These are phyloP conservation scores for Argyresthia goedartella DNA, from an alignment of 2,888 invertebrate genomes.

Conservation along the genomic window DNA sequence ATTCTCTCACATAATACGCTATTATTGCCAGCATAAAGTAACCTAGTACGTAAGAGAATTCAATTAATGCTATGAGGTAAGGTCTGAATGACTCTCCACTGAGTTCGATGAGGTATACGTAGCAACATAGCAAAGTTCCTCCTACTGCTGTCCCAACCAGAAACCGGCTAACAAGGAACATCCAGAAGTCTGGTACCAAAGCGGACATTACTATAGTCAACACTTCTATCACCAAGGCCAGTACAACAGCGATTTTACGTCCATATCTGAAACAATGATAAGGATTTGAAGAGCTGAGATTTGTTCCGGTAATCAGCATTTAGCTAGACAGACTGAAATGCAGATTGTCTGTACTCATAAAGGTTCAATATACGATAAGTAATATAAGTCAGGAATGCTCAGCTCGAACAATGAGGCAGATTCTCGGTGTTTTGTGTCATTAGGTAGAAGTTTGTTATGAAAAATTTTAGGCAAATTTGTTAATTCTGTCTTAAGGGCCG, in stretches of 20 bases:
- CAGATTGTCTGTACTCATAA: too few species aligned
- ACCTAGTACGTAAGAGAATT: conserved; percentile 67
- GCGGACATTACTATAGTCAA: conserved; percentile 67
- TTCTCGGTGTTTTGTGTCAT: too few species aligned
- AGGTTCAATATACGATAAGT: too few species aligned
- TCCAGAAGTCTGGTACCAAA: conserved; percentile 68
- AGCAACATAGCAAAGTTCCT: conserved; percentile 76
- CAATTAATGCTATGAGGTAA: conserved; percentile 65
- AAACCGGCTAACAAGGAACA: conserved; percentile 71
- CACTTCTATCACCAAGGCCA: conserved; percentile 68
- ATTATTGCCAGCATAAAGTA: conserved; percentile 69
- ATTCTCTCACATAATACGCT: conserved; percentile 71
- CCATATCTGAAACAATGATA: conserved; percentile 66
- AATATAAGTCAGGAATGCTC: too few species aligned
- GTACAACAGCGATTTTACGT: conserved; percentile 71
- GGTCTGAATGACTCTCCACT: conserved; percentile 69
- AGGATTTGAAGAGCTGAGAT: not conserved
- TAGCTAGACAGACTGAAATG: too few species aligned
- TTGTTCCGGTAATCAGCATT: too few species aligned
- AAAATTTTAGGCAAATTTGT: too few species aligned
- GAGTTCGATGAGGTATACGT: conserved; percentile 74
- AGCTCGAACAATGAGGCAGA: too few species aligned
- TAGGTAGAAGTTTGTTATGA: too few species aligned
- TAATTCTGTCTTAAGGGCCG: too few species aligned
- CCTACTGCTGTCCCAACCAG: conserved; percentile 72